A percentile compares a stretch with the other conserved stretches of the same genome.
These are phyloP conservation scores for Meriones unguiculatus DNA, from an alignment of 2,113 vertebrate genomes.

Conservation along the genomic window DNA sequence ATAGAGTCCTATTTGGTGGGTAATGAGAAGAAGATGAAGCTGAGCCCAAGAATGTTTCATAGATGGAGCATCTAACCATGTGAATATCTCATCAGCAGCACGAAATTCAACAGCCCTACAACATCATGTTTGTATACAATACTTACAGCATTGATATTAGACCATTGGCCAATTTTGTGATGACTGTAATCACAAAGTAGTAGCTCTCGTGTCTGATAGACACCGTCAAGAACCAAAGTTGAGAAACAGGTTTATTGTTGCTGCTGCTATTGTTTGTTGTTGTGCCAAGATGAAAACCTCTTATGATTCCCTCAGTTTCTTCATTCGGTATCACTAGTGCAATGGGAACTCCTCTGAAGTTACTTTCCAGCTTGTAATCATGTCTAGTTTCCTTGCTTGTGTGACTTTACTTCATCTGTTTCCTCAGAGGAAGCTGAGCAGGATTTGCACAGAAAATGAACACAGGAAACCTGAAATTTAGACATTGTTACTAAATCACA, in stretches of 20 bases:
- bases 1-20: neutral
- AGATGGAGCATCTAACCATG: neutral
- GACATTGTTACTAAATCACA: neutral
- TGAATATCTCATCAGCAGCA: neutral
- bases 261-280: neutral
- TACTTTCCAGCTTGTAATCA: neutral
- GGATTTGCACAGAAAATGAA: conserved; percentile 29
- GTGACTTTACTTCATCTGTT: neutral
- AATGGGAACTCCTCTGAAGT: neutral
- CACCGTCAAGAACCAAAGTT: neutral
- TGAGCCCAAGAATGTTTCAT: accelerated
- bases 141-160: neutral
- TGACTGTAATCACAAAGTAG: neutral
- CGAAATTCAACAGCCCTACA: neutral
- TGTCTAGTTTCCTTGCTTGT: neutral
- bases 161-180: neutral
- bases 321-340: neutral
- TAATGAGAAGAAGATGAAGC: neutral
- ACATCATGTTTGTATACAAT: neutral
- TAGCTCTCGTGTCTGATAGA: neutral
- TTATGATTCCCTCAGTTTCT: neutral
- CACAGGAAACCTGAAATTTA: neutral
- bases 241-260: neutral
- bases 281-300: neutral
- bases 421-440: conserved; percentile 28